Base-by-base conservation (phyloP, 2,888 invertebrate species). In the Synanthedon vespiformis region DNA sequence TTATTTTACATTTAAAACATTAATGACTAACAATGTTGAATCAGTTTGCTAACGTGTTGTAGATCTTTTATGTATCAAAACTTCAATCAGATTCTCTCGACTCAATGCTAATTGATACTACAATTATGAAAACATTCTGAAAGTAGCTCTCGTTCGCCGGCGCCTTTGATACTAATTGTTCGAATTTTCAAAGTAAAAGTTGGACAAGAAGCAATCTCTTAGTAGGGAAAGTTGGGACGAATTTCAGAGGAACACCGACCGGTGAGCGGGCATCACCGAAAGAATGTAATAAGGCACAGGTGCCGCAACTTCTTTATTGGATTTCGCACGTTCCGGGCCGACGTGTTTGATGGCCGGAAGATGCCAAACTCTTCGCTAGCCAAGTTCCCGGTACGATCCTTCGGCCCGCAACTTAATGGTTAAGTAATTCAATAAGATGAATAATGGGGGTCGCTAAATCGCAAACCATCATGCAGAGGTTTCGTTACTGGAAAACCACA, bases 241-340 rank as follows among this genome's bases (percentile, higher is more conserved):
- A 78, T 80, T 80, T 80, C 69, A 70, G 72, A 65, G 64, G 68
- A 65, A 69, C 65, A 60, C 58, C 68, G 74, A 70, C 67, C 73
- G 72, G 72, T 72, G 72, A 77, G 72, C 72, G 72, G 77, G 78
- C 74, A 79, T 74, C 80, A 74, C 76, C 74, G 72, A 77, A 83
- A 80, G 86, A 86, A 87, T 86, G 86, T 85, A 85, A 87, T 86
- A 86, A 83, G 81, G 80, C 75, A 72, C 85, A 87, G 86, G 86
- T 87, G 85, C 74, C 72, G 73, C 74, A 72, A 77, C 71, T 83
- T 82, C 84, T 83, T 87, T 87, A 87, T 87, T 86, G 84, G 82
- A 86, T 87, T 85, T 84, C 79, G 77, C 80, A 77, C 84, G 82
- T 80, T 84, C 84, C 84, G 57, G 65, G 66, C 68, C 77, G 83